phyloP scores from a whole-genome alignment of 2,888 invertebrate genomes.

The Drosophila crucigera region DNA sequence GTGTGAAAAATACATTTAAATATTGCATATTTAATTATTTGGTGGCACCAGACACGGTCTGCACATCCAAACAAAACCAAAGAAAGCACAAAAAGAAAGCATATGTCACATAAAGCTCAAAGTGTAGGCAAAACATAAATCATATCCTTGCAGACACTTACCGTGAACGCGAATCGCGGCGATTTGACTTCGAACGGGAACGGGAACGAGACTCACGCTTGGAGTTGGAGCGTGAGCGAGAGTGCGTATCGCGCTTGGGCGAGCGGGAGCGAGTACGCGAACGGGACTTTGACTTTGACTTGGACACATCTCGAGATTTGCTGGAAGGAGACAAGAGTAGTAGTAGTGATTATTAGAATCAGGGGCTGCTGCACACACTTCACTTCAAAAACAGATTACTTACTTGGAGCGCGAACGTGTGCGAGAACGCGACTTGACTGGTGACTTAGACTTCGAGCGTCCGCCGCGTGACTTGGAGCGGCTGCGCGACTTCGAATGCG shows the following conservation, averaged over 20 bases:
- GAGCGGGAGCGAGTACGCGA: slow-evolving; percentile 87
- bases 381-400: slow-evolving; percentile 84
- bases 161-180: slow-evolving; percentile 87
- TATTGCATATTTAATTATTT: slow-evolving; percentile 30
- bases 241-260: slow-evolving; percentile 84
- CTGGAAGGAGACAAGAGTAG: slow-evolving; percentile 83
- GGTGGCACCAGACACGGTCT: slow-evolving; percentile 54
- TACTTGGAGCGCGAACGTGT: slow-evolving; percentile 92
- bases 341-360: background rate
- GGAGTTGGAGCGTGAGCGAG: slow-evolving; percentile 84
- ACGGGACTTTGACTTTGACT: slow-evolving; percentile 88
- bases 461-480: slow-evolving; percentile 86
- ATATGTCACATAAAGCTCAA: slow-evolving; percentile 40
- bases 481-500: slow-evolving; percentile 86
- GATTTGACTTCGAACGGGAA: slow-evolving; percentile 85
- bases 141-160: slow-evolving; percentile 58
- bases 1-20: slow-evolving; percentile 35
- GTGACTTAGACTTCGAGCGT: slow-evolving; percentile 88
- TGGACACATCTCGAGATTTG: slow-evolving; percentile 88
- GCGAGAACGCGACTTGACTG: slow-evolving; percentile 91
- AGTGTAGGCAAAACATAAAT: background rate
- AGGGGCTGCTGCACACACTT: background rate
- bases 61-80: slow-evolving; percentile 73
- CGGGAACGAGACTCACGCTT: slow-evolving; percentile 85
- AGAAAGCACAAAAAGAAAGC: slow-evolving; percentile 76